phyloP scores from a whole-genome alignment of 2,797 vertebrate species.

The Chrosomus eos region DNA sequence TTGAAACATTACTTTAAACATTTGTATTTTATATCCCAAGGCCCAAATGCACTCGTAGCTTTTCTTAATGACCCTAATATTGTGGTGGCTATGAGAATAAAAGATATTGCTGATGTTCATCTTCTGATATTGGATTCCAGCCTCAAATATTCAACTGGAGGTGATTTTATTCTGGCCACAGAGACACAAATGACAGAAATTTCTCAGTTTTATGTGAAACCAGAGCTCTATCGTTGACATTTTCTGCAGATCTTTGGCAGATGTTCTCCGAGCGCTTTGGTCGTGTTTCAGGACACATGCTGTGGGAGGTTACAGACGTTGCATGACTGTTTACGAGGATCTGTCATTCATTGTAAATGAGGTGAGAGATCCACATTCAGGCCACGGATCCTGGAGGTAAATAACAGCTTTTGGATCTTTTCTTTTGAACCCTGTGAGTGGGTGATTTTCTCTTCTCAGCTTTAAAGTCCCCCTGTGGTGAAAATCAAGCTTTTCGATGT shows the following conservation, averaged over 20 bases:
- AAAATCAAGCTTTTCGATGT: too few relatives aligned
- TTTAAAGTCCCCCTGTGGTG: neutral
- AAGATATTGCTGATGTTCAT: slow-evolving; percentile 42
- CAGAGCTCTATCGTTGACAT: neutral
- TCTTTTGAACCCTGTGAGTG: neutral
- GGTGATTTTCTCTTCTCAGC: neutral
- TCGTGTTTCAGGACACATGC: slow-evolving; percentile 16
- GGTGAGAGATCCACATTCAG: slow-evolving; percentile 12
- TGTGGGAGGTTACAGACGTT: slow-evolving; percentile 8
- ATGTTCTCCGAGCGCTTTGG: neutral
- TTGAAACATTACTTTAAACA: neutral
- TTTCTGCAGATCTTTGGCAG: neutral
- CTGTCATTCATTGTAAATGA: slow-evolving; percentile 25
- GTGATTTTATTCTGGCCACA: slow-evolving; percentile 13
- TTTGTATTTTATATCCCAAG: slow-evolving; percentile 21
- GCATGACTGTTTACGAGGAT: neutral
- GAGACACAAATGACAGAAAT: neutral
- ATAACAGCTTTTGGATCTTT: neutral
- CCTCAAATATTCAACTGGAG: slow-evolving; percentile 28
- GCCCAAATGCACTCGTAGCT: neutral
- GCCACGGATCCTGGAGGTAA: slow-evolving; percentile 2
- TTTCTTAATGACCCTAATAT: neutral
- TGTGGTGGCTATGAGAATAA: neutral
- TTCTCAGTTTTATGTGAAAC: neutral
- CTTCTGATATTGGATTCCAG: slow-evolving; percentile 40